Evolutionary conservation across 2,113 vertebrate species (phyloP).

Genomic region (Cavia porcellus): DNA sequence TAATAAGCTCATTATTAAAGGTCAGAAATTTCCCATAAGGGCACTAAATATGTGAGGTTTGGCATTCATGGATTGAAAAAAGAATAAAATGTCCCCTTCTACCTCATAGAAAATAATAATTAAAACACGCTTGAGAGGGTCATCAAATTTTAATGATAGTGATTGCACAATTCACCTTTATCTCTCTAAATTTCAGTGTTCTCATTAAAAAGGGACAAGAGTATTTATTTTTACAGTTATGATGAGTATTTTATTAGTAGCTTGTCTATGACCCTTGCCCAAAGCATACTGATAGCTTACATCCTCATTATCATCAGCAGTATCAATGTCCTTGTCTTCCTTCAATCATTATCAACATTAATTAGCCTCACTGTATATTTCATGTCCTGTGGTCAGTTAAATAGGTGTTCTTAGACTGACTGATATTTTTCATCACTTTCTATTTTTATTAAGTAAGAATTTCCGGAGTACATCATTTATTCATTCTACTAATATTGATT

Average conservation of each 20-base stretch:
- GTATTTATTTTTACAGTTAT: not conserved
- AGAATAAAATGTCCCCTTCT: slow-evolving; percentile 24
- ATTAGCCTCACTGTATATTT: not conserved
- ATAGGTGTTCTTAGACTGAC: not conserved
- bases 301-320: not conserved
- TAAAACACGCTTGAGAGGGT: slow-evolving; percentile 49
- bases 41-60: slow-evolving; percentile 36
- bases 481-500: not conserved
- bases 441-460: slow-evolving; percentile 37
- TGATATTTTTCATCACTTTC: not conserved
- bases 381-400: not conserved
- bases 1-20: slow-evolving; percentile 65
- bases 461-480: not conserved
- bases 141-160: slow-evolving; percentile 59
- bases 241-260: not conserved
- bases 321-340: not conserved
- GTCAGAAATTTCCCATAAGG: not conserved
- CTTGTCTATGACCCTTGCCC: not conserved
- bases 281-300: not conserved
- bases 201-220: not conserved
- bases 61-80: slow-evolving; percentile 12
- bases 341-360: not conserved
- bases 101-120: slow-evolving; percentile 64
- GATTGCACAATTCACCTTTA: slow-evolving; percentile 22
- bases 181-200: slow-evolving; percentile 24